Percentiles rank a stretch among this genome's conserved stretches.
Evolutionary conservation across 2,888 invertebrate species (phyloP).

Genomic region (Epinotia demarniana): DNA sequence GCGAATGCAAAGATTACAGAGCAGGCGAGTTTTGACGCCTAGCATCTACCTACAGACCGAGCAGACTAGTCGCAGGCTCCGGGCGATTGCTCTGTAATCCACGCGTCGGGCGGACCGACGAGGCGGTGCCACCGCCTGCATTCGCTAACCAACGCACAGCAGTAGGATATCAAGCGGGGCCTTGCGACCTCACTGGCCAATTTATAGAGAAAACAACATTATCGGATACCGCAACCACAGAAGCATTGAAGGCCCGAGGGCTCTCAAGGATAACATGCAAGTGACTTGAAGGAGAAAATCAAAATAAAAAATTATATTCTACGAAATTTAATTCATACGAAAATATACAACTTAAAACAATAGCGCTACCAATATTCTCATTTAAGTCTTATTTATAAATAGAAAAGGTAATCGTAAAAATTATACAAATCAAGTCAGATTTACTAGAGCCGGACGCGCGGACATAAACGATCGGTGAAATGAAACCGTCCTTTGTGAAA

Average conservation of each 20-base stretch:
- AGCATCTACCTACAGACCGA: constrained; percentile 22
- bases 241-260: constrained; percentile 27
- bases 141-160: constrained; percentile 16
- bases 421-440: constrained; percentile 40
- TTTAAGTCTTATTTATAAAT: constrained; percentile 31
- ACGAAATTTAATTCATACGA: constrained; percentile 42
- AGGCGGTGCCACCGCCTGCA: constrained; percentile 16
- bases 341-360: constrained; percentile 44
- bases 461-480: constrained; percentile 23
- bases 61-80: constrained; percentile 10
- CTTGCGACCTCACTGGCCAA: constrained; percentile 9
- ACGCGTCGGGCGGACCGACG: constrained; percentile 2
- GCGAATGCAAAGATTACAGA: constrained; percentile 34
- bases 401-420: constrained; percentile 31
- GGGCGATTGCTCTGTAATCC: constrained; percentile 21
- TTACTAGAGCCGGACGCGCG: constrained; percentile 4
- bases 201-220: constrained; percentile 6
- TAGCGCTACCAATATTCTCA: constrained; percentile 33
- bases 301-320: constrained; percentile 37
- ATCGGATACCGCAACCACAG: constrained; percentile 36
- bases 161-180: constrained; percentile 11
- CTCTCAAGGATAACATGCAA: constrained; percentile 36
- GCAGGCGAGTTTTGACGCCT: constrained; percentile 28
- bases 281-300: constrained; percentile 33
- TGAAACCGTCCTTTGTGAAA: constrained; percentile 30